A percentile compares a stretch with the other conserved stretches of the same genome.
These are phyloP conservation scores for Lumbricus terrestris DNA, from an alignment of 2,888 invertebrate genomes.

Conservation along the genomic window DNA sequence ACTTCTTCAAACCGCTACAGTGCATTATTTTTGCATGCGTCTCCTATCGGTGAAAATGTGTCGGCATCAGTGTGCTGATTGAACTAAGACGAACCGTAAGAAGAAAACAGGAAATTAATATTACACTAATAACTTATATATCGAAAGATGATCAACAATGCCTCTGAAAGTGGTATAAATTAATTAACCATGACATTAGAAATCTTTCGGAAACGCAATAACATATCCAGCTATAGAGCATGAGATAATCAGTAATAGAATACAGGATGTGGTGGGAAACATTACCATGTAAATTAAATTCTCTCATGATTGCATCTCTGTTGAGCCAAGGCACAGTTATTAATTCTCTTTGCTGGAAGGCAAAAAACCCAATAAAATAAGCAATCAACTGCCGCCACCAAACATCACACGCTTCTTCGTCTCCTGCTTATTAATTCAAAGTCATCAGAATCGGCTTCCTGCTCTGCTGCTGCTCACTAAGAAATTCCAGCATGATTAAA, in stretches of 20 bases:
- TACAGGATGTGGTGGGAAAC: neutral
- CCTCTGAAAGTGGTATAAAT: neutral
- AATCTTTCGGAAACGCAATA: neutral
- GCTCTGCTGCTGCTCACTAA: too few species aligned
- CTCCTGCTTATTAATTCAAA: neutral
- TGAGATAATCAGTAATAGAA: neutral
- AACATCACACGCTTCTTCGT: neutral
- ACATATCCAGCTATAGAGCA: neutral
- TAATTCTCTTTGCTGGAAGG: neutral
- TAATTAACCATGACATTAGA: conserved; percentile 3
- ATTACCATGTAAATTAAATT: conserved; percentile 3
- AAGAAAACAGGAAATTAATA: neutral
- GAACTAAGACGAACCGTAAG: neutral
- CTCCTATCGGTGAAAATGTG: neutral
- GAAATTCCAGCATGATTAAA: neutral
- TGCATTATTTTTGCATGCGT: neutral
- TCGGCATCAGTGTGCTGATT: neutral
- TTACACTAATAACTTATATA: neutral
- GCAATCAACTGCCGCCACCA: neutral
- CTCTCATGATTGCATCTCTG: neutral
- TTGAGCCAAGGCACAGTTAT: neutral
- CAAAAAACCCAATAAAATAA: neutral
- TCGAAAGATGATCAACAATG: neutral
- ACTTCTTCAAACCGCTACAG: neutral
- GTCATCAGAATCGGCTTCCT: neutral